Conservation (phyloP, 2,888 invertebrate genomes). For the Nomada ferruginata region DNA sequence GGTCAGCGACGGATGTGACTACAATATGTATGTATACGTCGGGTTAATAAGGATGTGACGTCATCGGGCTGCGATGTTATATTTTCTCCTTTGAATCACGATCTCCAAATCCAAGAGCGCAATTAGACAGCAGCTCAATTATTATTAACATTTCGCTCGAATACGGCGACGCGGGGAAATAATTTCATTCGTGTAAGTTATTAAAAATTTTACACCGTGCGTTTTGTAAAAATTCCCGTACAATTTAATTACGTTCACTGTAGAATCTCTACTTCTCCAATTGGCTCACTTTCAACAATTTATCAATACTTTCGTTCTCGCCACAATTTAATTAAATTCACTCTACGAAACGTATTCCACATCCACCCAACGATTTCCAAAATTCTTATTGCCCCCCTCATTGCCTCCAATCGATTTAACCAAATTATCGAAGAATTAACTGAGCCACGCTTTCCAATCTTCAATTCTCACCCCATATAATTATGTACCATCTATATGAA, state of each 20-base stretch:
- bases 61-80: constrained; percentile 67
- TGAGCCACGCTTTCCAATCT: background rate
- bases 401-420: background rate
- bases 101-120: constrained; percentile 42
- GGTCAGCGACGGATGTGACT: constrained; percentile 72
- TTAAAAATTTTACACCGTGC: no score
- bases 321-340: no score
- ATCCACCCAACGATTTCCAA: background rate
- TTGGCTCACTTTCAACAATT: no score
- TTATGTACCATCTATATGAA: background rate
- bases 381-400: background rate
- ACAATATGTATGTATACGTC: constrained; percentile 39
- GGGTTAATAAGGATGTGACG: constrained; percentile 80
- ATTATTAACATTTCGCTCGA: background rate
- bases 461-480: background rate
- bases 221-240: no score
- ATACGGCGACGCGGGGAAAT: no score
- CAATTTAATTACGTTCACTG: no score
- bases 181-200: no score
- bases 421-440: background rate
- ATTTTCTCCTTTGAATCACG: constrained; percentile 66
- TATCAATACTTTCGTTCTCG: no score
- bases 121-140: constrained; percentile 26
- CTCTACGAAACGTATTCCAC: no score
- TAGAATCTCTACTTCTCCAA: no score